Percentiles rank a stretch among this genome's conserved stretches.
phyloP scores from a whole-genome alignment of 2,797 vertebrate species.

The Tiaroga cobitis region DNA sequence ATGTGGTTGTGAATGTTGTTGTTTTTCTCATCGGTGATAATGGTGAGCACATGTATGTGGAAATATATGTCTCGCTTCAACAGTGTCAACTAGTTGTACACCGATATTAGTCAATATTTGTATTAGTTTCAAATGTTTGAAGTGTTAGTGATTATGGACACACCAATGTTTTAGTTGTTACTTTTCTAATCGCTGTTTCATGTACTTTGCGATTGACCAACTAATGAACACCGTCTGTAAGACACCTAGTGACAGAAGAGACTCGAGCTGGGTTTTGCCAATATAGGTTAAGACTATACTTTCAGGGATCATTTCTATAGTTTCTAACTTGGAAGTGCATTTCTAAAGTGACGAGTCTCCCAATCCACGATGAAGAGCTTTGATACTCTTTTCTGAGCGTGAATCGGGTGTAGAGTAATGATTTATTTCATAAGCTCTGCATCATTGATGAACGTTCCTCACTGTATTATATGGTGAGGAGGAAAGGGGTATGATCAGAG shows the following conservation, averaged over 20 bases:
- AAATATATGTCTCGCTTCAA: neutral
- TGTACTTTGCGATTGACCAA: accelerated
- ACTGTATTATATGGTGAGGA: accelerated
- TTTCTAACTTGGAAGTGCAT: conserved; percentile 69
- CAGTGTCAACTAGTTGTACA: accelerated
- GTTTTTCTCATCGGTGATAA: conserved; percentile 18
- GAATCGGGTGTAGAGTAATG: conserved; percentile 55
- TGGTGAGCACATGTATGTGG: neutral
- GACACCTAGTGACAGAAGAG: neutral
- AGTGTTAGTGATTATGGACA: no score
- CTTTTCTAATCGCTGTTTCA: neutral
- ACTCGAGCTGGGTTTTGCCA: accelerated
- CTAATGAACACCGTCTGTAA: neutral
- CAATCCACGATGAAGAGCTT: conserved; percentile 66
- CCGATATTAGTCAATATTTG: no score
- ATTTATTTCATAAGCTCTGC: neutral
- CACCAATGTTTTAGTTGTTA: accelerated
- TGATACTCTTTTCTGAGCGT: conserved; percentile 63
- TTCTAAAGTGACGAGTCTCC: conserved; percentile 70
- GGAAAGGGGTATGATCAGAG: neutral
- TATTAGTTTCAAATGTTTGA: accelerated
- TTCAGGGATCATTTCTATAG: conserved; percentile 82
- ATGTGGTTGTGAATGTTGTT: neutral
- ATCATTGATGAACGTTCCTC: conserved; percentile 68
- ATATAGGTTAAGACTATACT: conserved; percentile 72